Evolutionary conservation across 2,113 vertebrate genomes (phyloP).

Genomic region (Herpailurus yagouaroundi): DNA sequence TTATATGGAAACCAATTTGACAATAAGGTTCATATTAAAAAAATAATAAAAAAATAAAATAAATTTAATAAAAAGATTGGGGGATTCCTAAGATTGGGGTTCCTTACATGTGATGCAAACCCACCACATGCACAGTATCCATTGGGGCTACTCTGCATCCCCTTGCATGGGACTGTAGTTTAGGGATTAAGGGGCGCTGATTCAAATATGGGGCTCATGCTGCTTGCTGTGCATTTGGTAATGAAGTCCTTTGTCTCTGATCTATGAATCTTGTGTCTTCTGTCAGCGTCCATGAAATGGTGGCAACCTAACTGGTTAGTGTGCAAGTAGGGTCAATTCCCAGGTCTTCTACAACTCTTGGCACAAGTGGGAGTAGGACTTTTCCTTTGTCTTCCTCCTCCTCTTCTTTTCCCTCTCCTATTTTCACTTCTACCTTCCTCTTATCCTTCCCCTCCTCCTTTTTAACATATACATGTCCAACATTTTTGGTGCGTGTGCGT

Average conservation of each 20-base stretch:
- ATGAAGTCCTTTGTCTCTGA: background rate
- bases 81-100: background rate
- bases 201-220: background rate
- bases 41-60: no score
- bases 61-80: background rate
- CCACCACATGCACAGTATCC: background rate
- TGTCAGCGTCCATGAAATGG: background rate
- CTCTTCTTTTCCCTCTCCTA: no score
- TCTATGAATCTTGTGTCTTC: background rate
- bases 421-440: background rate
- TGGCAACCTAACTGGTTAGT: background rate
- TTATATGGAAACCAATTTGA: no score
- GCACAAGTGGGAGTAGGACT: background rate
- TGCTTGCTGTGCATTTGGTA: background rate
- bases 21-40: no score
- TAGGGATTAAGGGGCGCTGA: background rate
- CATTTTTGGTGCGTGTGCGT: background rate
- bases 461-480: background rate
- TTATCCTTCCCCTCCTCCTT: background rate
- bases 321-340: background rate
- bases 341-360: background rate
- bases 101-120: background rate
- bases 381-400: background rate
- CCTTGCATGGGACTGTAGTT: background rate
- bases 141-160: background rate